Conservation (phyloP, 1,140 invertebrate species). For the Polypedilum vanderplanki region DNA sequence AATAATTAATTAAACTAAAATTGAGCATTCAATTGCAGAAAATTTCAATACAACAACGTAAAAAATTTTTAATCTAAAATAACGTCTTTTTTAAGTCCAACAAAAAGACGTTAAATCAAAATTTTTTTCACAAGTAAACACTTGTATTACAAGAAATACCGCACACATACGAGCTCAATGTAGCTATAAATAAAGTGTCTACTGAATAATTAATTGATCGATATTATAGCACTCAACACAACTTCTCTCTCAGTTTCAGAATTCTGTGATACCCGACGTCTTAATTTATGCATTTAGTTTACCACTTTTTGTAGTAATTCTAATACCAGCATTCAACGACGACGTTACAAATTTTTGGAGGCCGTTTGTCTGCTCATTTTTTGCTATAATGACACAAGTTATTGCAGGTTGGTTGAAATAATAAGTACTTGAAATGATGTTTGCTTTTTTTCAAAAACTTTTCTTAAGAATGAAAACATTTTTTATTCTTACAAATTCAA, state of each 20-base stretch:
- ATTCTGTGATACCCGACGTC: slow-evolving; percentile 42
- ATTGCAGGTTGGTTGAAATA: slow-evolving; percentile 39
- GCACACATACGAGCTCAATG: no score
- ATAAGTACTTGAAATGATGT: slow-evolving; percentile 37
- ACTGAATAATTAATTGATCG: not conserved
- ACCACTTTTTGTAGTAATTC: slow-evolving; percentile 31
- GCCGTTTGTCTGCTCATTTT: slow-evolving; percentile 46
- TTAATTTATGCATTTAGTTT: slow-evolving; percentile 38
- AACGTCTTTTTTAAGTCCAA: no score
- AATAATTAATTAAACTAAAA: no score
- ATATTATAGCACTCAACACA: slow-evolving; percentile 27
- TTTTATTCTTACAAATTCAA: not conserved
- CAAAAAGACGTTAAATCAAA: slow-evolving; percentile 30
- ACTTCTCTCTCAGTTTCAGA: slow-evolving; percentile 35
- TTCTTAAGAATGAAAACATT: not conserved
- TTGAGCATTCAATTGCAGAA: no score
- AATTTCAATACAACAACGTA: no score
- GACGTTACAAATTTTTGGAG: slow-evolving; percentile 45
- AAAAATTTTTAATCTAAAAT: no score
- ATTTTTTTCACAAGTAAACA: slow-evolving; percentile 21
- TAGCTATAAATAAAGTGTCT: no score
- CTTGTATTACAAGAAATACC: no score
- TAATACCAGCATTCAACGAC: slow-evolving; percentile 32
- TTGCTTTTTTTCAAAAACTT: slow-evolving; percentile 34
- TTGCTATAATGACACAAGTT: slow-evolving; percentile 44